Evolutionary conservation across 2,797 vertebrate genomes (phyloP).

Genomic region (Hirundo rustica): DNA sequence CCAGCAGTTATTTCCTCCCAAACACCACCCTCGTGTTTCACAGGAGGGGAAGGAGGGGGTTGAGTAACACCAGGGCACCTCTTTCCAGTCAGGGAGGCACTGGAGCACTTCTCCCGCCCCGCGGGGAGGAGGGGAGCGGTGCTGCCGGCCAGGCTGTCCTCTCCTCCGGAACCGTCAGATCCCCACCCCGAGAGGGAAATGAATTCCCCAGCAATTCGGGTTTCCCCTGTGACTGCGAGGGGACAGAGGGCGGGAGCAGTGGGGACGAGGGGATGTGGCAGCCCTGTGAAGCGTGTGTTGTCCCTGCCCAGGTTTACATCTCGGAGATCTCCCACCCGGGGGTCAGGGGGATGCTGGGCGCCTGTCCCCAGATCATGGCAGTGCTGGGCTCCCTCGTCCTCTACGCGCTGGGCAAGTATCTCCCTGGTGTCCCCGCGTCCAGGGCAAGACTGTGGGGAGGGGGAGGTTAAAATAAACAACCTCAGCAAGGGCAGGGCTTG

Average conservation of each 20-base stretch:
- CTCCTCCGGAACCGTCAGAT: fast-evolving
- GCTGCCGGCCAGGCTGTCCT: neutral
- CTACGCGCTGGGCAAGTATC: slow-evolving; percentile 83
- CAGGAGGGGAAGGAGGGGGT: neutral
- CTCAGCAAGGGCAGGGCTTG: neutral
- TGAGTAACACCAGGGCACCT: neutral
- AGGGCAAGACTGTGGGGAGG: fast-evolving
- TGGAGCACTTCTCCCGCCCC: neutral
- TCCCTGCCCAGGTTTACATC: slow-evolving; percentile 87
- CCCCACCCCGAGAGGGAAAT: fast-evolving
- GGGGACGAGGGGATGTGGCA: neutral
- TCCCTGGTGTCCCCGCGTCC: fast-evolving
- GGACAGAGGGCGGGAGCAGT: no score
- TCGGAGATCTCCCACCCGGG: slow-evolving; percentile 89
- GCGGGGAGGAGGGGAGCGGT: neutral
- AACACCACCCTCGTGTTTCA: neutral
- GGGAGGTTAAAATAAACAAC: neutral
- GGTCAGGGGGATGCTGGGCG: slow-evolving; percentile 87
- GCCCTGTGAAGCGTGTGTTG: fast-evolving
- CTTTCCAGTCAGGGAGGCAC: neutral
- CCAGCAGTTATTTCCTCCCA: neutral
- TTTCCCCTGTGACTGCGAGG: fast-evolving
- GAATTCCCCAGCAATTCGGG: neutral
- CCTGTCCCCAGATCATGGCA: slow-evolving; percentile 91
- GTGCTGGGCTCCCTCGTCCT: slow-evolving; percentile 89